Base-by-base conservation (phyloP, 1,140 invertebrate species). In the Tetragonula clypearis region DNA sequence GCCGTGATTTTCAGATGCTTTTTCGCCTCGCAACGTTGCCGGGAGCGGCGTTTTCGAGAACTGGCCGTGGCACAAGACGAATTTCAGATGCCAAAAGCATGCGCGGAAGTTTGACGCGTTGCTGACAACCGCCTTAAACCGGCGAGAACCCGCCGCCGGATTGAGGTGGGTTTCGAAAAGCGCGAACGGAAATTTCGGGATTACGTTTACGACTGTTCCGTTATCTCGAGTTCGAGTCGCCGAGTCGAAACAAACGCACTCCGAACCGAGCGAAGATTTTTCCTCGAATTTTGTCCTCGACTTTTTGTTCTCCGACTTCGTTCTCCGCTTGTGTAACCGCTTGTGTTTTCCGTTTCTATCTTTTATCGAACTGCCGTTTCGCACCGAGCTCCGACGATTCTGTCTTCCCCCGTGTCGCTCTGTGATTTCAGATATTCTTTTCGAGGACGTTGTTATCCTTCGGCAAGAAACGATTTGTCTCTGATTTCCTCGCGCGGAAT, bases 21-120 rank as follows among this genome's bases (percentile, higher is more conserved):
- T 62, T 75, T 79, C 75, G 53, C 62, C 6, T 53, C 19, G 71
- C 55, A 53, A 74, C 58, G 55, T 56, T 58, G 21, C 53, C 53
- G 30, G 17, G 9, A 41, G 30, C 49, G 6, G 62, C 30, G 41
- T 87, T 90, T 85, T 83, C 79, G 71, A 85, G 79, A 49, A 78
- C 30, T 72, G 49, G 65, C 65, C 69, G 41, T 69, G 35, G 65
- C 66, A 60, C 55, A 58, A 60, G 68, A 55, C 69, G 41, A 73
- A 87, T 74, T 60, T 82, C 87, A 76, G 69, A 66, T 26, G 82
- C 88, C 82, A 84, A 79, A 85, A 86, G 86, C 87, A 87, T 73
- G 74, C 79, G 41, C 69, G 79, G 76, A 85, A 88, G 82, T 87
- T 90, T 87, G 89, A 90, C 84, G 78, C 75, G 83, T 73, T n/a